A percentile compares a stretch with the other conserved stretches of the same genome.
phyloP scores from a whole-genome alignment of 2,888 invertebrate genomes.

The Trilocha varians region DNA sequence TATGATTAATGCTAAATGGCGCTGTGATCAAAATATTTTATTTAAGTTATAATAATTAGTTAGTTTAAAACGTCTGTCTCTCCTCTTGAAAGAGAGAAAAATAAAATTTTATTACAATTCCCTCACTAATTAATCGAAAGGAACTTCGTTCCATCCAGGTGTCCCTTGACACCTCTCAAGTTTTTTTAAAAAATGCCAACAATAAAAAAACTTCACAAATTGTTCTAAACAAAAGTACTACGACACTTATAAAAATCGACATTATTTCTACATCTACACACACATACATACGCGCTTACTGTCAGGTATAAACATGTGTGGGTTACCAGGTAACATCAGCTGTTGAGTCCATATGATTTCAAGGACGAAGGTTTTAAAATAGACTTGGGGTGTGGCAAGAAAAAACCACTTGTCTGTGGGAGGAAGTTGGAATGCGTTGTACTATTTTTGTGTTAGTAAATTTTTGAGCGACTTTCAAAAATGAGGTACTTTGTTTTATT shows the following conservation, averaged over 20 bases:
- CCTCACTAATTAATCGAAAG: too few species aligned
- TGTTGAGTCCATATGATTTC: conserved; percentile 70
- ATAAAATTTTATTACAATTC: too few species aligned
- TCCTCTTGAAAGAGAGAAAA: too few species aligned
- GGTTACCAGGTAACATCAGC: conserved; percentile 66
- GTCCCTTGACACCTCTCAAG: too few species aligned
- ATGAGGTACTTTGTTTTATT: too few species aligned
- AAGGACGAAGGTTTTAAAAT: conserved; percentile 45
- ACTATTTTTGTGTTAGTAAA: neutral
- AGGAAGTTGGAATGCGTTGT: neutral
- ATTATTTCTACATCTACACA: too few species aligned
- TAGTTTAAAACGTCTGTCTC: too few species aligned
- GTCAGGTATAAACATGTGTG: conserved; percentile 12
- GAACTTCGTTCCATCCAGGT: too few species aligned
- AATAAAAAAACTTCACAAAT: neutral
- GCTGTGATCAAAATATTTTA: too few species aligned
- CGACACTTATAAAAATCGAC: too few species aligned
- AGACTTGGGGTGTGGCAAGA: neutral
- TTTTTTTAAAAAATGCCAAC: neutral
- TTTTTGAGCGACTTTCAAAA: neutral
- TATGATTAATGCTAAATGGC: too few species aligned
- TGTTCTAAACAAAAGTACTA: conserved; percentile 2
- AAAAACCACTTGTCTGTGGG: neutral
- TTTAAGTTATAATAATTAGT: too few species aligned
- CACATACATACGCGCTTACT: conserved; percentile 1